Evolutionary conservation across 2,797 vertebrate species (phyloP).

Genomic region (Clamator glandarius): DNA sequence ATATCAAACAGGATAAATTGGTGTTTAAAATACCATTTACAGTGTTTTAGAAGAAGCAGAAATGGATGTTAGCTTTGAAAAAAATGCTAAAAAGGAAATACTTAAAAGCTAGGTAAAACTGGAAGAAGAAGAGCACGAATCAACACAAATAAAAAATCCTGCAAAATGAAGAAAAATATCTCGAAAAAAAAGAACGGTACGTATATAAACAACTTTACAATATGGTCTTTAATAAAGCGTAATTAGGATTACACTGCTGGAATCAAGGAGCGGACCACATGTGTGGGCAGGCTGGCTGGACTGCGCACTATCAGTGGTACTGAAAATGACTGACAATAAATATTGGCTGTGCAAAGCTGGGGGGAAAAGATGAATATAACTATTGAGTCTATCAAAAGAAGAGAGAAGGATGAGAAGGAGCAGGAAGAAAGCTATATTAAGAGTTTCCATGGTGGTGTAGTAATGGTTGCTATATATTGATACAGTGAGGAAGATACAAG

Average conservation of each 20-base stretch:
- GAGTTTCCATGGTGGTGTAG: neutral
- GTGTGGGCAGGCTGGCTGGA: neutral
- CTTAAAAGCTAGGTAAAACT: neutral
- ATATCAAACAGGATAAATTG: neutral
- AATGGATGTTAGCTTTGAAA: neutral
- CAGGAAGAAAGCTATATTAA: conserved; percentile 4
- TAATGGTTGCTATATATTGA: neutral
- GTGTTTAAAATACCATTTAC: neutral
- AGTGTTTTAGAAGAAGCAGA: neutral
- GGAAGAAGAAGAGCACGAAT: neutral
- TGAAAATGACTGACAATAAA: neutral
- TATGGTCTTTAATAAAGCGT: neutral
- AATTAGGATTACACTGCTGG: neutral
- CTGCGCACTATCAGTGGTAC: fast-evolving
- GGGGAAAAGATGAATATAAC: neutral
- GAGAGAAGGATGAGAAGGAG: neutral
- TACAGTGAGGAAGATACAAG: neutral
- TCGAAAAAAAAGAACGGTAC: neutral
- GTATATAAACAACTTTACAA: neutral
- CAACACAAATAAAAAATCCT: neutral
- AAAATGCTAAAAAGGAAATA: neutral
- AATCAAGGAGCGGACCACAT: neutral
- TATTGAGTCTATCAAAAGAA: neutral
- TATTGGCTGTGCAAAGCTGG: neutral
- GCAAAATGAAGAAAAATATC: neutral